These are phyloP conservation scores for Astyanax mexicanus DNA, from an alignment of 2,797 vertebrate genomes.

Conservation along the genomic window DNA sequence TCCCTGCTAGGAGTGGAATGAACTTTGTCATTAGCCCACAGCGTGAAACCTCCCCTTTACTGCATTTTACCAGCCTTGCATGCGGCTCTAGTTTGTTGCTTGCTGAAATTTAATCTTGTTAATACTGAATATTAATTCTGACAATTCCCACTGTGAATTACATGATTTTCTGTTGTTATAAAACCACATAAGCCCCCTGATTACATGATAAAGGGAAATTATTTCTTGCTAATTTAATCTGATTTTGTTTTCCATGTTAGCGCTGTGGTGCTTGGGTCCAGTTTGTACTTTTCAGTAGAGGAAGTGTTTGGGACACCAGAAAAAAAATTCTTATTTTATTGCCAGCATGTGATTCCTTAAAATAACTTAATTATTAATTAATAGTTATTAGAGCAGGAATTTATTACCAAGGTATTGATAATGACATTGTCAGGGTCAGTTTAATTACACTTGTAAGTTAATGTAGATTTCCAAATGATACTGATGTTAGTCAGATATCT, in stretches of 20 bases:
- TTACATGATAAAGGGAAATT: constrained; percentile 58
- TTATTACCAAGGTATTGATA: too few relatives aligned
- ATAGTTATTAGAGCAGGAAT: too few relatives aligned
- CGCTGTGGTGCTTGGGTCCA: not conserved
- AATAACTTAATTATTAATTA: not conserved
- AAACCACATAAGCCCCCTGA: constrained; percentile 62
- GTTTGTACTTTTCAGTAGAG: not conserved
- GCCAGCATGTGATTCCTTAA: not conserved
- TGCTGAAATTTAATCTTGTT: constrained; percentile 58
- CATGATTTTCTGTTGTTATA: constrained; percentile 57
- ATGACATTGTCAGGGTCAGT: too few relatives aligned
- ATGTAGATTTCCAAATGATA: too few relatives aligned
- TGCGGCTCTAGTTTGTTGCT: constrained; percentile 39
- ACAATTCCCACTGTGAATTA: constrained; percentile 57
- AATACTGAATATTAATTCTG: constrained; percentile 58
- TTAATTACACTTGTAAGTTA: too few relatives aligned
- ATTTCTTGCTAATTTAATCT: constrained; percentile 57
- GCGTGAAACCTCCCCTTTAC: constrained; percentile 54
- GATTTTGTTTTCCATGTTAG: constrained; percentile 45
- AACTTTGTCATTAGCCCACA: constrained; percentile 59
- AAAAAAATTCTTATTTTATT: not conserved
- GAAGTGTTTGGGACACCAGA: not conserved
- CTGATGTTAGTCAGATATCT: too few relatives aligned
- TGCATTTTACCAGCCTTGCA: constrained; percentile 40
- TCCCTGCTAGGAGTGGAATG: constrained; percentile 58